Base-by-base conservation (phyloP, 2,113 vertebrate genomes). In the Ammodytes marinus region DNA sequence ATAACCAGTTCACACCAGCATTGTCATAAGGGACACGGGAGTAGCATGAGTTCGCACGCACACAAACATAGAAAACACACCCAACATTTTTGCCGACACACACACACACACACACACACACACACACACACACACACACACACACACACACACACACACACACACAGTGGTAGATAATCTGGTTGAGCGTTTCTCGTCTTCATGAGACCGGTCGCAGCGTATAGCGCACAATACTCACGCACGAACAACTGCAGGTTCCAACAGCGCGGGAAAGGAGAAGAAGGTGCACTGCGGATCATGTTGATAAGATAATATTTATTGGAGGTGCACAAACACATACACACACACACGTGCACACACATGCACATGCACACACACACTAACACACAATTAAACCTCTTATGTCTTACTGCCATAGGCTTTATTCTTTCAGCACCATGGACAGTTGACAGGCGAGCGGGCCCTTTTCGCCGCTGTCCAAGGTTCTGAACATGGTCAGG, bases 131-230 rank as follows among this genome's bases (percentile, higher is more conserved):
- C 40, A 12, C 60, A 0, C 59, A 35, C 43, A 9, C 46, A 8
- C 53, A 35, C 15, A n/a, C 58, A 17, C 59, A 35, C 75, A n/a
- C 58, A n/a, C 46, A 37, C 37, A 54, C 19, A 35, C 55, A 12
- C 69, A 19, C 60, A 17, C 53, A 72, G 59, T 39, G 53, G 67
- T 65, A 71, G 35, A 53, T 75, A 42, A 82, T 71, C 77, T 50
- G 74, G 53, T 45, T 72, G 71, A 74, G 59, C 19, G 67, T 80
- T 50, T 63, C 71, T 12, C 45, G 77, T 79, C 59, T 82, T 77
- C 69, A 78, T 88, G 78, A 66, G 83, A 85, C 81, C 85, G 71
- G 88, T 66, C 67, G 59, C 84, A 71, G 85, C 69, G 69, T 64
- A 72, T 27, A 70, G 70, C 67, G 69, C 40, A 12, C 67, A 74